Evolutionary conservation across 2,888 invertebrate species (phyloP).

Genomic region (Amblyteles armatorius): DNA sequence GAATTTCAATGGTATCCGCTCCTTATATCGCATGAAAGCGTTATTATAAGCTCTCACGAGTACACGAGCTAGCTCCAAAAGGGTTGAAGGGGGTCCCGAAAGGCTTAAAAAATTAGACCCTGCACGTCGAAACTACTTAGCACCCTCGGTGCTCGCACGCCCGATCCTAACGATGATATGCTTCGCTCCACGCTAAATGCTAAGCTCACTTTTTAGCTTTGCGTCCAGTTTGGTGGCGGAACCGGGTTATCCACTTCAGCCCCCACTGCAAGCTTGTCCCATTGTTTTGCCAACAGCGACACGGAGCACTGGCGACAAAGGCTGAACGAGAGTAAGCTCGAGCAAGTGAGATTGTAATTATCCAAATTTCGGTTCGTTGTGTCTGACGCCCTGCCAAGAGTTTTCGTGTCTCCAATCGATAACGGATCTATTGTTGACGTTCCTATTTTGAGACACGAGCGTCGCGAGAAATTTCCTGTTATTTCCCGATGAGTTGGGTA

Average conservation of each 20-base stretch:
- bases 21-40: conserved; percentile 59
- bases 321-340: background rate
- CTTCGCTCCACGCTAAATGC: conserved; percentile 28
- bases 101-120: conserved; percentile 50
- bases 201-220: conserved; percentile 23
- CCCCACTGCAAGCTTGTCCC: conserved; percentile 38
- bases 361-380: background rate
- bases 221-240: conserved; percentile 9
- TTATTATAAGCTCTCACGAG: conserved; percentile 53
- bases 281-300: conserved; percentile 51
- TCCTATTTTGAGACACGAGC: background rate
- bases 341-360: conserved; percentile 6
- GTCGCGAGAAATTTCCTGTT: background rate
- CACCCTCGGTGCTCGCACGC: conserved; percentile 43
- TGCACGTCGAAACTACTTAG: conserved; percentile 63
- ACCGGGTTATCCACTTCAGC: conserved; percentile 30
- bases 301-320: conserved; percentile 5
- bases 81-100: background rate
- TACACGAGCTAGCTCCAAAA: conserved; percentile 6
- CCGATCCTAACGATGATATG: conserved; percentile 51
- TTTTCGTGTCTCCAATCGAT: background rate
- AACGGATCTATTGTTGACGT: background rate
- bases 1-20: conserved; percentile 58
- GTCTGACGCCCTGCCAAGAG: background rate
- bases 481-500: background rate